Base-by-base conservation (phyloP, 2,113 vertebrate species). In the Actenoides hombroni region DNA sequence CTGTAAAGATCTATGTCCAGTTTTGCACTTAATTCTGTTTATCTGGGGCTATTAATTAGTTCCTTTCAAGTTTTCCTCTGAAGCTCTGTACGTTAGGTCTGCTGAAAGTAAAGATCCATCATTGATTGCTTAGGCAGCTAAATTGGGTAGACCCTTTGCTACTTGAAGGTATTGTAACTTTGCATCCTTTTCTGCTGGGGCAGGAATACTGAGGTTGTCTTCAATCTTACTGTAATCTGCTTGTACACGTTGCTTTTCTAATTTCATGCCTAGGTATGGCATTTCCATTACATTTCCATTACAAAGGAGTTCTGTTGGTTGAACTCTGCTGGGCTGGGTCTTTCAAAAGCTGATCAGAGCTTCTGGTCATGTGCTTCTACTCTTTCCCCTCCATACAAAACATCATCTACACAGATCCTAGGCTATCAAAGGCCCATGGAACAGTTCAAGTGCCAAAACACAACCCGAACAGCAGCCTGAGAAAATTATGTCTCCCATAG, bases 361-460 rank as follows among this genome's bases (percentile, higher is more conserved):
- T 86, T 51, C 56, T 94, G 94, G 80, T 94, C 93, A 61, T 91
- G 89, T 92, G 74, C 84, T 85, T 56, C 57, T 92, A 13, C 84
- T 91, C 80, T 79, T 88, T 91, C 79, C 70, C 93, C 19, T 35
- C 53, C 48, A 70, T 94, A 95, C 87, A 95, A 97, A 96, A 94
- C 91, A 75, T 89, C 81, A 65, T 82, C 87, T 80, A 2, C 65
- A 24, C 78, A 92, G 82, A 94, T 69, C 89, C 89, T 46, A 71
- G 74, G 46, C 81, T 92, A 91, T 95, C 93, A 92, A 94, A 51
- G 94, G 89, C 60, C 83, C 77, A 28, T 13, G 29, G 54, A 96
- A 73, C 84, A 91, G 94, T 92, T 95, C 93, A 71, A 95, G 94
- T 92, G 93, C 94, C 95, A 94, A 95, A 46, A 95, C 78, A 73